Conservation (phyloP, 1,140 invertebrate genomes). For the Diachasma alloeum region DNA sequence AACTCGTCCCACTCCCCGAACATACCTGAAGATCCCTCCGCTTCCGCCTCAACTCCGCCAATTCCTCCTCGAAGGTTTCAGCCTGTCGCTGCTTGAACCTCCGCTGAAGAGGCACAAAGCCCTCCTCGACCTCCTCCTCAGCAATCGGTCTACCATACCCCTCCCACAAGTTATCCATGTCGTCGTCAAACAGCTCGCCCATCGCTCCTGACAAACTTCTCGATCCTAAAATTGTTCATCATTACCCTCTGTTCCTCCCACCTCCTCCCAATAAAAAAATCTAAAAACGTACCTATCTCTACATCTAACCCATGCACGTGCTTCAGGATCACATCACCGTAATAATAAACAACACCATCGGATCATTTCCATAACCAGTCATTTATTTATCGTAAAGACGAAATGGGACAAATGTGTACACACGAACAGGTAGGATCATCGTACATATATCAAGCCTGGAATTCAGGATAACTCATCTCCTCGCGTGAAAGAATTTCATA, state of each 20-base stretch:
- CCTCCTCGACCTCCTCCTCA: slow-evolving; percentile 48
- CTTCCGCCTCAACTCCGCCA: slow-evolving; percentile 58
- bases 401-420: background rate
- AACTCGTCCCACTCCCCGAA: too few species aligned
- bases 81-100: slow-evolving; percentile 56
- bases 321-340: background rate
- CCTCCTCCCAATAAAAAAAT: background rate
- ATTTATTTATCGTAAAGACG: background rate
- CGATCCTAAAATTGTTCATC: slow-evolving; percentile 49
- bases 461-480: background rate
- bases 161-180: slow-evolving; percentile 49
- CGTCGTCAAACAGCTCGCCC: slow-evolving; percentile 48
- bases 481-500: background rate
- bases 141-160: slow-evolving; percentile 40
- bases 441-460: background rate
- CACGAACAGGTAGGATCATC: background rate
- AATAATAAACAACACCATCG: slow-evolving; percentile 1
- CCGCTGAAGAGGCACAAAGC: slow-evolving; percentile 51
- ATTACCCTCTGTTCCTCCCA: background rate
- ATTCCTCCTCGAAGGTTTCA: slow-evolving; percentile 58
- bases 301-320: background rate
- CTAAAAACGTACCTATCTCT: background rate
- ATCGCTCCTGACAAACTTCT: slow-evolving; percentile 50
- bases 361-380: background rate
- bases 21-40: slow-evolving; percentile 33